These are phyloP conservation scores for Cygnus buccinator DNA, from an alignment of 2,113 vertebrate genomes.

Conservation along the genomic window DNA sequence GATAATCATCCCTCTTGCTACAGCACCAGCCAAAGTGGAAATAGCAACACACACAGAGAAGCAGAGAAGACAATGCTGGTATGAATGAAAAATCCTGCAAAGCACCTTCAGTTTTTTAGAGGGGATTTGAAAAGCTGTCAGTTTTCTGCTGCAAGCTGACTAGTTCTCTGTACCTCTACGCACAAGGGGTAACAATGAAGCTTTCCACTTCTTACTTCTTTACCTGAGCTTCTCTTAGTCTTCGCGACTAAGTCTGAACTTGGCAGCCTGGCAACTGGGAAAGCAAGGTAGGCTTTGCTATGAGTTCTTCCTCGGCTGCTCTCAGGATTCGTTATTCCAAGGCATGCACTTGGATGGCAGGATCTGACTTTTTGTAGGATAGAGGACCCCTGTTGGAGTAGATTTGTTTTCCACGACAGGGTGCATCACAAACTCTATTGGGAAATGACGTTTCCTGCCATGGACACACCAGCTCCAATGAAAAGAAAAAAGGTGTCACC, in stretches of 20 bases:
- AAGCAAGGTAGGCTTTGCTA: background rate
- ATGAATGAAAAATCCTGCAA: background rate
- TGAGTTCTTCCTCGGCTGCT: background rate
- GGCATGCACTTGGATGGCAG: background rate
- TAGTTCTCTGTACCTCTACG: background rate
- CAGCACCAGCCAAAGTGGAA: background rate
- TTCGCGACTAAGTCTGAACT: constrained; percentile 13
- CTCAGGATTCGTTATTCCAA: constrained; percentile 7
- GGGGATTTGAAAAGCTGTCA: constrained; percentile 52
- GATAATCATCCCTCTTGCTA: background rate
- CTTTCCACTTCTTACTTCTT: constrained; percentile 29
- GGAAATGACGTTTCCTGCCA: background rate
- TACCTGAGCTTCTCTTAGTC: background rate
- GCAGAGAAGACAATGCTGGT: background rate
- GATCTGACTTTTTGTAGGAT: background rate
- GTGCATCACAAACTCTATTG: background rate
- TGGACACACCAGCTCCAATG: background rate
- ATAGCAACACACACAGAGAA: background rate
- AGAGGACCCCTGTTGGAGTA: background rate
- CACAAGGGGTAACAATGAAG: constrained; percentile 19
- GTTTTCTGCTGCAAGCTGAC: constrained; percentile 10
- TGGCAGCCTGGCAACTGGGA: background rate
- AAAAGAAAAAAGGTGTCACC: background rate
- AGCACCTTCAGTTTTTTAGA: constrained; percentile 1
- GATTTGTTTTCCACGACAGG: background rate